Evolutionary conservation across 2,797 vertebrate genomes (phyloP).

Genomic region (Macroramphosus scolopax): DNA sequence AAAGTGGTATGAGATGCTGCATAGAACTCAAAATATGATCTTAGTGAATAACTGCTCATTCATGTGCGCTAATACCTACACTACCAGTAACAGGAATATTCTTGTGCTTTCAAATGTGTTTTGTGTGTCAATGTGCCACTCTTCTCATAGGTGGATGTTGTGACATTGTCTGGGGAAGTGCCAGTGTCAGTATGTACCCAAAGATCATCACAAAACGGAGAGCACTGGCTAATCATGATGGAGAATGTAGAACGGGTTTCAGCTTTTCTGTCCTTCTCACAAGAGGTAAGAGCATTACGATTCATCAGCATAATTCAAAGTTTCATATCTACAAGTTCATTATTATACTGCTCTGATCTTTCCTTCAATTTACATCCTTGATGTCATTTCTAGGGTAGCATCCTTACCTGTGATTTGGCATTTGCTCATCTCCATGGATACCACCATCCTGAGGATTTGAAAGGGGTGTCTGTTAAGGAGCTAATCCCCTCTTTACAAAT

Average conservation of each 20-base stretch:
- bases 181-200: conserved; percentile 83
- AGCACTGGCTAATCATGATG: conserved; percentile 77
- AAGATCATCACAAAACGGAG: conserved; percentile 59
- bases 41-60: not conserved
- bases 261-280: conserved; percentile 80
- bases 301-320: not conserved
- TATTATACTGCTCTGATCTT: not conserved
- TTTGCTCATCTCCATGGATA: conserved; percentile 90
- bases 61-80: not conserved
- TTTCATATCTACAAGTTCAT: not conserved
- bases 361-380: conserved; percentile 3
- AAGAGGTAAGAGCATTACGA: conserved; percentile 73
- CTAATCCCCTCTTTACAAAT: conserved; percentile 88
- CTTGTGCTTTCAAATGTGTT: not conserved
- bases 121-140: conserved; percentile 2
- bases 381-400: conserved; percentile 76
- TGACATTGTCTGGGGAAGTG: conserved; percentile 76
- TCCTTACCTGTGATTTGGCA: conserved; percentile 83
- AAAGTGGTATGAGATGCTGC: conserved; percentile 87
- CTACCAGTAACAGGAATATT: not conserved
- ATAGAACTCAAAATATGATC: too few relatives aligned
- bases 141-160: conserved; percentile 78
- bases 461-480: conserved; percentile 78
- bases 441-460: conserved; percentile 75
- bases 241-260: conserved; percentile 86